Evolutionary conservation across 2,888 invertebrate species (phyloP).

Genomic region (Plemyria rubiginata): DNA sequence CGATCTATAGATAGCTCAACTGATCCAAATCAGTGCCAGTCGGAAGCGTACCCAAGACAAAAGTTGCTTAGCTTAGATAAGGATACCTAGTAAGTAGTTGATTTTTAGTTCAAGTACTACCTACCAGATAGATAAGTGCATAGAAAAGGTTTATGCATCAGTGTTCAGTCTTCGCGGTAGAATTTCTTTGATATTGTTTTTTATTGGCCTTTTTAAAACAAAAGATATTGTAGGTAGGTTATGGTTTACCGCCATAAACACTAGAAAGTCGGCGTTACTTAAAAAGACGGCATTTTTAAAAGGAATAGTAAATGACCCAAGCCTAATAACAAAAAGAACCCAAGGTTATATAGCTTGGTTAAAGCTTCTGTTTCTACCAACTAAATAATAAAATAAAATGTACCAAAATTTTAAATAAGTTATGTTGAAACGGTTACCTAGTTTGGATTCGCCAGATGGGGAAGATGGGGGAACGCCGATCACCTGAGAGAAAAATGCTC

Average conservation of each 20-base stretch:
- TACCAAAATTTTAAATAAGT: too few species aligned
- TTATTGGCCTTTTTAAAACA: conserved; percentile 39
- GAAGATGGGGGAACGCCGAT: too few species aligned
- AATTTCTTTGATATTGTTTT: conserved; percentile 32
- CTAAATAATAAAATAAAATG: conserved; percentile 22
- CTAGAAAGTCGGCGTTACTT: conserved; percentile 63
- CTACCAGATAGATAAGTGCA: not conserved
- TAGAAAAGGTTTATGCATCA: conserved; percentile 2
- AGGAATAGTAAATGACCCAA: conserved; percentile 59
- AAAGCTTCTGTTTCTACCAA: conserved; percentile 65
- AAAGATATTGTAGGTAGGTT: conserved; percentile 42
- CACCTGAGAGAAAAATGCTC: too few species aligned
- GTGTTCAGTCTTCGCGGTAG: not conserved
- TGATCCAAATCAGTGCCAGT: too few species aligned
- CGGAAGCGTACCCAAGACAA: too few species aligned
- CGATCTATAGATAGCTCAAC: too few species aligned
- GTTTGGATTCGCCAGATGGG: too few species aligned
- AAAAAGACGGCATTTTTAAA: conserved; percentile 60
- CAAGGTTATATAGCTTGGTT: conserved; percentile 40
- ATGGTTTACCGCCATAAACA: conserved; percentile 41
- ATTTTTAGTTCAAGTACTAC: not conserved
- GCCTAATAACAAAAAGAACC: conserved; percentile 47
- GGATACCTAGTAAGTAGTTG: not conserved
- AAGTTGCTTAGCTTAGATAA: not conserved
- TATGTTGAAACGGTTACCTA: too few species aligned